These are phyloP conservation scores for Syrrhaptes paradoxus DNA, from an alignment of 2,113 vertebrate species.

Conservation along the genomic window DNA sequence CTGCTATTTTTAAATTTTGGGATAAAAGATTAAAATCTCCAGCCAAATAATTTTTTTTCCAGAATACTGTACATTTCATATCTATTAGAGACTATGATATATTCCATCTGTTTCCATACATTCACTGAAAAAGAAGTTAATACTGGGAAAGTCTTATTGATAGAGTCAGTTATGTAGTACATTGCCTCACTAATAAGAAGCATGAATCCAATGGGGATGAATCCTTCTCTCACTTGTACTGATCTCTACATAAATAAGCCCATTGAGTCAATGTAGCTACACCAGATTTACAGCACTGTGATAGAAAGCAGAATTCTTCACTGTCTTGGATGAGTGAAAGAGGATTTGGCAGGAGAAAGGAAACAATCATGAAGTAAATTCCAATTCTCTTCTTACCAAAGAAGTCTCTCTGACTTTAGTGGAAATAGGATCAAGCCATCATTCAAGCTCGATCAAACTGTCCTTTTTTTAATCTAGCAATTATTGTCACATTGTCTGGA, in stretches of 20 bases:
- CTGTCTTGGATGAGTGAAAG: constrained; percentile 30
- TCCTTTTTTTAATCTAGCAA: constrained; percentile 20
- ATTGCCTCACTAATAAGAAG: constrained; percentile 25
- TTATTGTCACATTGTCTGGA: constrained; percentile 18
- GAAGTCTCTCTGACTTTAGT: not conserved
- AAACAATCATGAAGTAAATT: constrained; percentile 18
- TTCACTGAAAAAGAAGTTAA: not conserved
- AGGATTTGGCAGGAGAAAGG: constrained; percentile 46
- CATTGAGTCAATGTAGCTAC: not conserved
- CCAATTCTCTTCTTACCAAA: not conserved
- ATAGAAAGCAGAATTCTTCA: not conserved
- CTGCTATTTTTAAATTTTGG: not conserved
- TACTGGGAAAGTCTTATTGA: not conserved
- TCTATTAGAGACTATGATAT: not conserved
- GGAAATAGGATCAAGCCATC: not conserved
- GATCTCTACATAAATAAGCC: constrained; percentile 18
- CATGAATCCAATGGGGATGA: constrained; percentile 6
- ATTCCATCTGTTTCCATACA: constrained; percentile 11
- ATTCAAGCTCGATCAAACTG: constrained; percentile 3
- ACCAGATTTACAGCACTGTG: constrained; percentile 9
- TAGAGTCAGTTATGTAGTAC: constrained; percentile 6
- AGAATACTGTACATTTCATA: not conserved
- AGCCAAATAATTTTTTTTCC: not conserved
- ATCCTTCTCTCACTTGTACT: constrained; percentile 24
- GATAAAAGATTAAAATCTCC: not conserved